phyloP scores from a whole-genome alignment of 2,797 vertebrate genomes.

The Poeciliopsis infans region DNA sequence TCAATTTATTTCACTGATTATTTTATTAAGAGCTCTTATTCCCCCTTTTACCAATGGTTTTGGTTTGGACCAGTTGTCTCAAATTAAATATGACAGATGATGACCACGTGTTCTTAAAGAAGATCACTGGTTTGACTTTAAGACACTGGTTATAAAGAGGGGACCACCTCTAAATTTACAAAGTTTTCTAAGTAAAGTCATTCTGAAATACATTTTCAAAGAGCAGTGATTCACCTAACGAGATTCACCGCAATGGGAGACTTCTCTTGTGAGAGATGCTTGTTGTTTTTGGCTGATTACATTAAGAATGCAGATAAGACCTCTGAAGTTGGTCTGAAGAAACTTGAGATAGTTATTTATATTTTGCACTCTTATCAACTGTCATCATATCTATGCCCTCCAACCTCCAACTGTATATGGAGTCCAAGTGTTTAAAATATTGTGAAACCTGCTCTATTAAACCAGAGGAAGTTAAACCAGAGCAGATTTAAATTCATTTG shows the following conservation, averaged over 20 bases:
- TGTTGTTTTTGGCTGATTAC: slow-evolving; percentile 48
- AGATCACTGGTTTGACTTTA: background rate
- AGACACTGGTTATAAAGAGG: background rate
- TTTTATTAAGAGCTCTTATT: background rate
- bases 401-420: background rate
- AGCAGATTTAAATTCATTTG: no score
- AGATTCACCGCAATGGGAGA: slow-evolving; percentile 96
- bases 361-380: slow-evolving; percentile 71
- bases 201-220: background rate
- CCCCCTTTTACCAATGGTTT: background rate
- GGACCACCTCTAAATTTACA: background rate
- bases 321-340: slow-evolving; percentile 62
- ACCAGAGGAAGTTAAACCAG: no score
- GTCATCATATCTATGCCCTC: slow-evolving; percentile 39
- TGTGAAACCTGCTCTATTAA: background rate
- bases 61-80: background rate
- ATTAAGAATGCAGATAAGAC: slow-evolving; percentile 51
- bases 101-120: background rate
- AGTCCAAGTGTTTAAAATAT: background rate
- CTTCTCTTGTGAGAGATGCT: slow-evolving; percentile 86
- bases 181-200: background rate
- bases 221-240: background rate
- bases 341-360: slow-evolving; percentile 67
- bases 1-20: background rate
- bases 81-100: background rate